Conservation (phyloP, 2,888 invertebrate species). For the Pteria penguin region DNA sequence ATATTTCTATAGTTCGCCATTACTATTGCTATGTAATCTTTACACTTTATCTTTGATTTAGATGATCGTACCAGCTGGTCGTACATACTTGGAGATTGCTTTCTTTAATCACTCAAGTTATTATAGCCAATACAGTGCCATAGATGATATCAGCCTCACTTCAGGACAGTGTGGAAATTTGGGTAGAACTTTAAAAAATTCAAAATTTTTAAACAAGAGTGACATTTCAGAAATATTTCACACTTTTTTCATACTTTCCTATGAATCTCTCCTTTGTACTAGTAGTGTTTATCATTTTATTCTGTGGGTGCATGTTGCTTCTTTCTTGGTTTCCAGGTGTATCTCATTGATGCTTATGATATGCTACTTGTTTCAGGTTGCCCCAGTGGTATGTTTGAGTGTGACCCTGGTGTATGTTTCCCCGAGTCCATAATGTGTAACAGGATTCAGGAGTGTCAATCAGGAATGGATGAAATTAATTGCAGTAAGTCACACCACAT, state of each 20-base stretch:
- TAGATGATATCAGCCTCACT: constrained; percentile 24
- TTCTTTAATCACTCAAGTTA: background rate
- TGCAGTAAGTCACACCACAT: constrained; percentile 44
- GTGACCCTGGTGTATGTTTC: constrained; percentile 19
- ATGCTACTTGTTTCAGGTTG: background rate
- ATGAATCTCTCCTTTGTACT: no score
- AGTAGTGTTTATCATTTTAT: no score
- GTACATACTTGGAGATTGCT: background rate
- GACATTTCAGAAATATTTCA: no score
- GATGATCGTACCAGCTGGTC: background rate
- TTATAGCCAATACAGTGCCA: background rate
- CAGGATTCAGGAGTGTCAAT: constrained; percentile 14
- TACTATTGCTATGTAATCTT: no score
- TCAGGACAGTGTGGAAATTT: constrained; percentile 23
- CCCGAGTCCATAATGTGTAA: constrained; percentile 10
- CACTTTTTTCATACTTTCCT: no score
- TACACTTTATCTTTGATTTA: no score
- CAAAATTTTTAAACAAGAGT: no score
- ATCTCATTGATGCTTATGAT: no score
- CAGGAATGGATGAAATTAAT: constrained; percentile 17
- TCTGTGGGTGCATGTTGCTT: no score
- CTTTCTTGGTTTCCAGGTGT: no score
- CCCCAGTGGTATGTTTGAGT: constrained; percentile 6
- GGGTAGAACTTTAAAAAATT: no score
- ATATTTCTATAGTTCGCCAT: no score